Percentiles rank a stretch among this genome's conserved stretches.
These are phyloP conservation scores for Nebria ingens DNA, from an alignment of 1,140 invertebrate species.

Conservation along the genomic window DNA sequence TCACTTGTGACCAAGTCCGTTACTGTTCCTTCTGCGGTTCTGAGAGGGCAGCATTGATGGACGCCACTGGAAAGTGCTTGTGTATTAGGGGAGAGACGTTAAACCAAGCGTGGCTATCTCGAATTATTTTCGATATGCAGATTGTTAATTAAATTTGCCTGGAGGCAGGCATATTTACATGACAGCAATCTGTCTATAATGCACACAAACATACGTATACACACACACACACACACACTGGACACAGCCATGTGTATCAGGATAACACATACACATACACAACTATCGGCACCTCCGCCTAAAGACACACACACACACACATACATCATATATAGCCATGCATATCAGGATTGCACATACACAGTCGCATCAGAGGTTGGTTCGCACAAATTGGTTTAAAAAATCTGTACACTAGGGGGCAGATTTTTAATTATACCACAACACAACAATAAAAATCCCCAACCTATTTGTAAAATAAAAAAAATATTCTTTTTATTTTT, in stretches of 20 bases:
- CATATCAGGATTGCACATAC: neutral
- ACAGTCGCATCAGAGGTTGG: neutral
- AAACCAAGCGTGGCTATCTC: conserved; percentile 30
- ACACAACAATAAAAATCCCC: too few relatives aligned
- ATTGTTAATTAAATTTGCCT: conserved; percentile 35
- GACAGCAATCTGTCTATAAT: conserved; percentile 35
- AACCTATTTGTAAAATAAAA: too few relatives aligned
- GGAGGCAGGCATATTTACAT: conserved; percentile 35
- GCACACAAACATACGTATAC: conserved; percentile 23
- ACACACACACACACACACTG: neutral
- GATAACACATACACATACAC: too few relatives aligned
- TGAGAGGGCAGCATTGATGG: neutral
- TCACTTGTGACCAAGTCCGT: neutral
- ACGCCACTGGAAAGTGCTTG: too few relatives aligned
- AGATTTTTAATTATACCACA: too few relatives aligned
- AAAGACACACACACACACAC: neutral
- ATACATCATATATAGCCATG: neutral
- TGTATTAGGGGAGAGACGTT: conserved; percentile 20
- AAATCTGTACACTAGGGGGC: too few relatives aligned
- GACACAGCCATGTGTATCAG: too few relatives aligned
- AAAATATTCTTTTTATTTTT: too few relatives aligned
- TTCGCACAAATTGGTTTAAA: neutral
- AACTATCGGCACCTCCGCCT: too few relatives aligned
- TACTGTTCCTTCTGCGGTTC: neutral
- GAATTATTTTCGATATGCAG: conserved; percentile 35